Evolutionary conservation across 2,113 vertebrate species (phyloP).

Genomic region (Oreochromis tanganicae): DNA sequence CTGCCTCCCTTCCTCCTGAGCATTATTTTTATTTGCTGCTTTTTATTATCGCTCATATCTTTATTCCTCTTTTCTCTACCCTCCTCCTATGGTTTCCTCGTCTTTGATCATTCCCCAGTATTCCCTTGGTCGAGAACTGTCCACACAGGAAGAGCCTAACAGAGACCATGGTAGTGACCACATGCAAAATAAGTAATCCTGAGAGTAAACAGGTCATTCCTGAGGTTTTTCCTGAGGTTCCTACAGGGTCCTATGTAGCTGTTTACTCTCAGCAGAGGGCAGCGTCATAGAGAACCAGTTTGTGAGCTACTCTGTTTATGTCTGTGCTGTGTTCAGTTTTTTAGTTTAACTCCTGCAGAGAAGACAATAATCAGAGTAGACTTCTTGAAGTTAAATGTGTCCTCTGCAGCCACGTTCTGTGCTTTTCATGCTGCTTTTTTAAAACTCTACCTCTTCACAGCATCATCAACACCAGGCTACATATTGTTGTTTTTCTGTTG

Average conservation of each 20-base stretch:
- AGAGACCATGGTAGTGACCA: background rate
- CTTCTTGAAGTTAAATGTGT: background rate
- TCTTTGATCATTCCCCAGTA: background rate
- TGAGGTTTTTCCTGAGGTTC: background rate
- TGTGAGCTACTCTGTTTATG: background rate
- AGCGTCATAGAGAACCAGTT: background rate
- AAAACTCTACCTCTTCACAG: background rate
- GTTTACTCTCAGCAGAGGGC: background rate
- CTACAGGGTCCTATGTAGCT: background rate
- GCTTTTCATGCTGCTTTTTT: background rate
- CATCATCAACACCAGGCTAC: background rate
- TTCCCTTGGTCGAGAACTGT: background rate
- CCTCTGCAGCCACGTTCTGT: rapidly evolving
- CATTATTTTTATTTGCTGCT: background rate
- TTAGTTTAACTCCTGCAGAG: background rate
- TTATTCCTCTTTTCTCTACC: background rate
- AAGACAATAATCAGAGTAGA: background rate
- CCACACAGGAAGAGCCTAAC: background rate
- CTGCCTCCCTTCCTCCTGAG: background rate
- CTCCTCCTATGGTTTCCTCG: background rate
- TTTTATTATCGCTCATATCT: background rate
- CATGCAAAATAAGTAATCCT: background rate
- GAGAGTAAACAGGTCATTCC: background rate
- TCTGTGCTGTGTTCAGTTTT: background rate
- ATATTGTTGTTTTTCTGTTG: background rate